Evolutionary conservation across 2,888 invertebrate species (phyloP).

Genomic region (Tachina fera): DNA sequence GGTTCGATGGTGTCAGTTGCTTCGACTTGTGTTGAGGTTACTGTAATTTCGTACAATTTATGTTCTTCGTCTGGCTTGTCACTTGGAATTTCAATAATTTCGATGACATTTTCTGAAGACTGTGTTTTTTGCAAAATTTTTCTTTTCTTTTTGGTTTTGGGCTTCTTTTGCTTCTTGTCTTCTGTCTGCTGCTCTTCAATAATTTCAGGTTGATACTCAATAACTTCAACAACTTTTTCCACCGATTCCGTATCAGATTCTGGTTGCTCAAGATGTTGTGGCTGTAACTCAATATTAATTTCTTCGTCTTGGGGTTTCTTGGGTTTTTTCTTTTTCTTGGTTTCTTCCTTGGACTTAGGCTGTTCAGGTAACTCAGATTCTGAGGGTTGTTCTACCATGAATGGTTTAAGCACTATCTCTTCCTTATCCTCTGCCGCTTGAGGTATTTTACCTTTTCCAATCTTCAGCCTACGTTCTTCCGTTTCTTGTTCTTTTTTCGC

Average conservation of each 20-base stretch:
- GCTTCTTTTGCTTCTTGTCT: constrained; percentile 75
- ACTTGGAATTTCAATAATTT: constrained; percentile 80
- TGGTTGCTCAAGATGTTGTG: constrained; percentile 74
- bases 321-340: constrained; percentile 73
- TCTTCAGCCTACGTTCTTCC: constrained; percentile 76
- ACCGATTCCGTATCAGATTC: constrained; percentile 74
- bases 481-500: constrained; percentile 71
- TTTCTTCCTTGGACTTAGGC: constrained; percentile 68
- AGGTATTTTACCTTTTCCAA: constrained; percentile 79
- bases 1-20: constrained; percentile 65
- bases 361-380: constrained; percentile 66
- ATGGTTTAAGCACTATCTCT: constrained; percentile 80
- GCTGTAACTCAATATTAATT: constrained; percentile 75
- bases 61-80: constrained; percentile 67
- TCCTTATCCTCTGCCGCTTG: constrained; percentile 78
- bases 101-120: constrained; percentile 82
- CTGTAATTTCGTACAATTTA: constrained; percentile 75
- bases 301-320: constrained; percentile 73
- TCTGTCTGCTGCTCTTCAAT: constrained; percentile 74
- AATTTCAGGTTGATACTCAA: constrained; percentile 76
- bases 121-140: constrained; percentile 81
- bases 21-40: constrained; percentile 72
- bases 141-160: constrained; percentile 79
- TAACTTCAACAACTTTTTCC: constrained; percentile 75
- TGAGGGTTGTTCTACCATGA: constrained; percentile 68